phyloP scores from a whole-genome alignment of 2,888 invertebrate genomes.

The Philhelius pedissequus region DNA sequence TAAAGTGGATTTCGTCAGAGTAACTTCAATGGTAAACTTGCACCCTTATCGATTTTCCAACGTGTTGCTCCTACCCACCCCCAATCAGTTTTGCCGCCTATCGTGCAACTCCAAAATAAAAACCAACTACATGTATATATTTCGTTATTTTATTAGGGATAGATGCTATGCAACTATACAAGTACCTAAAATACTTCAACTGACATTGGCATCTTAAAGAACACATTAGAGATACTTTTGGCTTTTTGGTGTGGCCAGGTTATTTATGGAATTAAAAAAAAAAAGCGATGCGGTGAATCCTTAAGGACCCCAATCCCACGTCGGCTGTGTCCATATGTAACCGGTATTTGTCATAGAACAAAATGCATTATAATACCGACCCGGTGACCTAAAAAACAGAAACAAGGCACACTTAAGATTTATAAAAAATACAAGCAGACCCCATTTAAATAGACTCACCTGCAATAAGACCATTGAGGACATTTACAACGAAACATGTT shows the following conservation, averaged over 20 bases:
- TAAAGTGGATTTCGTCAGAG: background rate
- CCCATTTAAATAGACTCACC: slow-evolving; percentile 74
- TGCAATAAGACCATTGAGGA: slow-evolving; percentile 92
- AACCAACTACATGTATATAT: background rate
- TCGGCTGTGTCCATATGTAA: slow-evolving; percentile 93
- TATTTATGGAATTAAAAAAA: slow-evolving; percentile 1
- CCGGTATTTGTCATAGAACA: slow-evolving; percentile 94
- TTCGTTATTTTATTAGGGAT: slow-evolving; percentile 5
- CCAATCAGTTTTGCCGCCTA: slow-evolving; percentile 12
- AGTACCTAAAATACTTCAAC: slow-evolving; percentile 23
- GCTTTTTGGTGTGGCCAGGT: background rate
- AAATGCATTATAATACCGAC: slow-evolving; percentile 93
- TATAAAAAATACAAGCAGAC: slow-evolving; percentile 4
- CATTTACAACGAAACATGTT: slow-evolving; percentile 92
- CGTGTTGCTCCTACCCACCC: slow-evolving; percentile 56
- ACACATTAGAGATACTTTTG: slow-evolving; percentile 53
- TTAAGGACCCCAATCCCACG: slow-evolving; percentile 77
- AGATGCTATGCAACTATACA: slow-evolving; percentile 19
- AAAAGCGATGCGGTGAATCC: background rate
- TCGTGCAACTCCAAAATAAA: slow-evolving; percentile 38
- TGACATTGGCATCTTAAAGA: slow-evolving; percentile 44
- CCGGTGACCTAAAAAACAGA: slow-evolving; percentile 82
- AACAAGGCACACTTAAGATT: background rate
- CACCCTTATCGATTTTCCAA: slow-evolving; percentile 60
- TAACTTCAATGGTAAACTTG: slow-evolving; percentile 13